Evolutionary conservation across 2,797 vertebrate genomes (phyloP).

Genomic region (Semaprochilodus insignis): DNA sequence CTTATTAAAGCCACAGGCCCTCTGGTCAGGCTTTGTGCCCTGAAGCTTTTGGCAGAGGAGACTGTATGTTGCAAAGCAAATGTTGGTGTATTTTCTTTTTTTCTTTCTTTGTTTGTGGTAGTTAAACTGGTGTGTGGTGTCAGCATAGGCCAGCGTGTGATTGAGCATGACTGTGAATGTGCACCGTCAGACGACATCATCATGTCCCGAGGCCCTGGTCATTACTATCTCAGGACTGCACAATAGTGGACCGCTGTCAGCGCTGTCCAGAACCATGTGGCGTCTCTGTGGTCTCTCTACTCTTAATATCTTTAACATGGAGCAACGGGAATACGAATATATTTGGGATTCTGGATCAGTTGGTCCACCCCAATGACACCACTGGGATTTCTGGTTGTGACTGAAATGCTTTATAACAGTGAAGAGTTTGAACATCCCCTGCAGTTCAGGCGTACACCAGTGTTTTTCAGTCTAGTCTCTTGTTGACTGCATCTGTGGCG

Average conservation of each 20-base stretch:
- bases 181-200: background rate
- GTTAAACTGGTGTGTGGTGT: background rate
- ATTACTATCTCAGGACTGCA: no score
- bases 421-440: no score
- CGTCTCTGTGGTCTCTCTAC: background rate
- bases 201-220: background rate
- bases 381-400: no score
- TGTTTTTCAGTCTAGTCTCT: no score
- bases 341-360: no score
- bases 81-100: background rate
- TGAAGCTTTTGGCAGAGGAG: background rate
- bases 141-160: constrained; percentile 38
- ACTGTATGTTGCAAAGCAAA: background rate
- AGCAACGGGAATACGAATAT: no score
- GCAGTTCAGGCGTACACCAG: no score
- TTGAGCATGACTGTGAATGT: constrained; percentile 23
- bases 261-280: background rate
- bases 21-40: background rate
- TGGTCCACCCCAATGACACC: no score
- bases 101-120: background rate
- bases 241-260: background rate
- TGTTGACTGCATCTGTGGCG: background rate
- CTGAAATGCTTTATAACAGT: no score
- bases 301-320: no score
- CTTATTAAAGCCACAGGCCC: background rate